Evolutionary conservation across 2,113 vertebrate species (phyloP).

Genomic region (Tachysurus fulvidraco): DNA sequence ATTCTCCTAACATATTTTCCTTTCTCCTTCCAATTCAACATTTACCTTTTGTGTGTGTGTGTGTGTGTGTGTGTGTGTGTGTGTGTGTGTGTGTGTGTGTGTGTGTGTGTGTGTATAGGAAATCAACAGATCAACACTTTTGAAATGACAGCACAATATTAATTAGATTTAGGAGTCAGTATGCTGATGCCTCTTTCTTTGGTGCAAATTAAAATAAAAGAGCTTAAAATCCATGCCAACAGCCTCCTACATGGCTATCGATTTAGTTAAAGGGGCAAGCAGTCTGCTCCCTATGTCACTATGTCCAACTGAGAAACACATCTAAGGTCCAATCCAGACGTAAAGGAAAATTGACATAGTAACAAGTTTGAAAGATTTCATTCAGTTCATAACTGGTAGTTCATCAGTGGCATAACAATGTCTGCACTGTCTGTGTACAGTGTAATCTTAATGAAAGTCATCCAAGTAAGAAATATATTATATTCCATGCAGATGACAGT

Average conservation of each 20-base stretch:
- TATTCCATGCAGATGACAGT: not conserved
- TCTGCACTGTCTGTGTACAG: not conserved
- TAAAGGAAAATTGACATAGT: not conserved
- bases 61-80: conserved; percentile 35
- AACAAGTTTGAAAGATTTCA: not conserved
- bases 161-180: not conserved
- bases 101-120: conserved; percentile 38
- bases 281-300: not conserved
- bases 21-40: not conserved
- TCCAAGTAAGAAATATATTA: not conserved
- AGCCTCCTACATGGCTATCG: not conserved
- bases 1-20: not conserved
- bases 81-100: too few relatives aligned
- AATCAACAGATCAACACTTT: not conserved
- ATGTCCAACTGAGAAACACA: not conserved
- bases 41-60: not conserved
- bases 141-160: not conserved
- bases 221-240: not conserved
- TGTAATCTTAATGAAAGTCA: not conserved
- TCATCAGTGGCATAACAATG: too few relatives aligned
- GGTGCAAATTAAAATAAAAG: not conserved
- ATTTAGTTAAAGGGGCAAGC: not conserved
- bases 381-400: not conserved
- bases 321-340: not conserved
- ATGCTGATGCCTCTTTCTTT: not conserved